Percentiles rank a stretch among this genome's conserved stretches.
phyloP scores from a whole-genome alignment of 2,113 vertebrate genomes.

The Crotalus horridus region DNA sequence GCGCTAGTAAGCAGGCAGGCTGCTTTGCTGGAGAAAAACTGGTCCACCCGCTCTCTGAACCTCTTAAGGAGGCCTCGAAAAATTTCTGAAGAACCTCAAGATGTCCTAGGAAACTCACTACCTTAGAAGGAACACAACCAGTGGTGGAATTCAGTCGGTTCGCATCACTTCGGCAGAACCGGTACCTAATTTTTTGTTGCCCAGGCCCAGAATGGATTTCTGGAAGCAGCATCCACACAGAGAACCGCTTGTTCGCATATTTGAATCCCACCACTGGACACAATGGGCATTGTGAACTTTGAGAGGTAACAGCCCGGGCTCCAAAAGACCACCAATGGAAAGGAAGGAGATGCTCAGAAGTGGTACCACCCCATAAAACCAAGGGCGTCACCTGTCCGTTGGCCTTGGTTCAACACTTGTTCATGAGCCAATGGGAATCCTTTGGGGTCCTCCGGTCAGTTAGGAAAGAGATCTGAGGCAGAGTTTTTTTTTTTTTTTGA shows the following conservation, averaged over 20 bases:
- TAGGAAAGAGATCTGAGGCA: not conserved
- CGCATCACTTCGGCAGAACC: no score
- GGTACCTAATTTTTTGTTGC: no score
- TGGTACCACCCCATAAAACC: rapidly evolving
- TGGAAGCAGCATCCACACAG: no score
- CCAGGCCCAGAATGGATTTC: no score
- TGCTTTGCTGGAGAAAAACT: not conserved
- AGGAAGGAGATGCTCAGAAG: not conserved
- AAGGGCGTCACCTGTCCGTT: not conserved
- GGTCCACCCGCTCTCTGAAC: not conserved
- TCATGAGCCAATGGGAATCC: not conserved
- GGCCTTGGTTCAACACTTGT: not conserved
- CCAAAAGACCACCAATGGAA: not conserved
- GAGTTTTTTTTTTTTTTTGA: not conserved
- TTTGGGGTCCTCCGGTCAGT: not conserved
- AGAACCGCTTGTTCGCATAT: no score
- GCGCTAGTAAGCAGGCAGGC: not conserved
- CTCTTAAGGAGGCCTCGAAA: not conserved
- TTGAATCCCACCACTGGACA: no score
- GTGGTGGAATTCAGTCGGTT: no score
- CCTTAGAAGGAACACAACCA: no score
- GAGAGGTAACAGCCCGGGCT: not conserved
- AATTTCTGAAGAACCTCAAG: not conserved
- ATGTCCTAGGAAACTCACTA: not conserved
- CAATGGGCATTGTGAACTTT: not conserved